Percentiles rank a stretch among this genome's conserved stretches.
Conservation (phyloP, 2,113 vertebrate species). For the Laticauda laticaudata region DNA sequence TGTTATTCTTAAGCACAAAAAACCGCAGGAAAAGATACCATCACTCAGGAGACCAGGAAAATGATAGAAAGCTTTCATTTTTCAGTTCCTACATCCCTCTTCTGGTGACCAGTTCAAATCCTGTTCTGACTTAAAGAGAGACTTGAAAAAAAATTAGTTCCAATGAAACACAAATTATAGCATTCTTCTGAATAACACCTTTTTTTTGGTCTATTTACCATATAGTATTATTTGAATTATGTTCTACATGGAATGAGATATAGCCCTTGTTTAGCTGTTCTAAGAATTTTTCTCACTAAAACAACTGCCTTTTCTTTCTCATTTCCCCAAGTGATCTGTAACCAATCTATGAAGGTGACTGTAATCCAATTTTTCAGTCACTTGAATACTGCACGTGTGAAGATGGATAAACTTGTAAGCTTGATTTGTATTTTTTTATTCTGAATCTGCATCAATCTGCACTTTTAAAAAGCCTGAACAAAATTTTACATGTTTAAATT, state of each 20-base stretch:
- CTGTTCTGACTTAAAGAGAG: not conserved
- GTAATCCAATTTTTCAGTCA: not conserved
- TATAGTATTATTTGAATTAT: not conserved
- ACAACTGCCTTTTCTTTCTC: not conserved
- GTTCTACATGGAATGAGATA: not conserved
- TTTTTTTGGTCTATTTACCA: not conserved
- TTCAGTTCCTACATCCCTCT: not conserved
- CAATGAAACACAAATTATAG: not conserved
- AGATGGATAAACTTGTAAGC: not conserved
- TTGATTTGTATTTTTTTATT: not conserved
- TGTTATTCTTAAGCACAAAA: constrained; percentile 18
- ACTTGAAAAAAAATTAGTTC: not conserved
- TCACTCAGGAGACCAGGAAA: not conserved
- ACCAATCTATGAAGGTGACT: not conserved
- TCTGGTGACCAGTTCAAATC: constrained; percentile 7
- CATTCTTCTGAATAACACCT: not conserved
- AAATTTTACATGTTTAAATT: not conserved
- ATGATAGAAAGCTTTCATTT: not conserved
- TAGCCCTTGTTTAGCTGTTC: not conserved
- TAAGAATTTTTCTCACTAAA: not conserved
- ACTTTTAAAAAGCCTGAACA: not conserved
- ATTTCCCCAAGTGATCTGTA: not conserved
- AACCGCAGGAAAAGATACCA: not conserved
- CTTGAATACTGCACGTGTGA: not conserved
- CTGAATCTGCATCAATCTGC: not conserved